Percentiles rank a stretch among this genome's conserved stretches.
Evolutionary conservation across 2,888 invertebrate genomes (phyloP).

Genomic region (Pyrgus malvae): DNA sequence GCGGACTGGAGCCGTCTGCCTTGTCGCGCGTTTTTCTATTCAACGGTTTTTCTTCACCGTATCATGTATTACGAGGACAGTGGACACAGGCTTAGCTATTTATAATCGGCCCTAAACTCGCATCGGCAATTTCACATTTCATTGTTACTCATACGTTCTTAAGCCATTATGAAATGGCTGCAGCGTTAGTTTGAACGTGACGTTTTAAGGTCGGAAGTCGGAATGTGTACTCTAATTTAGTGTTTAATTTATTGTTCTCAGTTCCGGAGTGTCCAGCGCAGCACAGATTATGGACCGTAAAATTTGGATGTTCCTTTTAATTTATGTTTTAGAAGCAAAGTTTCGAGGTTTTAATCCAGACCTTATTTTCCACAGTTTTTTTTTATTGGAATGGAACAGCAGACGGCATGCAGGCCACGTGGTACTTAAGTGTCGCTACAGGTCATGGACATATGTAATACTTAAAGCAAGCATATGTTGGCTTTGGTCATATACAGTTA

Average conservation of each 20-base stretch:
- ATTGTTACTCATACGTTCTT: slow-evolving; percentile 33
- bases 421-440: too few relatives aligned
- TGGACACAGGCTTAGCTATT: slow-evolving; percentile 53
- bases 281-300: slow-evolving; percentile 22
- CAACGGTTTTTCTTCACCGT: slow-evolving; percentile 64
- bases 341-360: background rate
- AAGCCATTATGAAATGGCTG: slow-evolving; percentile 5
- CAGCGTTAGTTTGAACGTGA: slow-evolving; percentile 17
- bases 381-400: too few relatives aligned
- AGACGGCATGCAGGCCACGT: too few relatives aligned
- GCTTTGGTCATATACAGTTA: too few relatives aligned
- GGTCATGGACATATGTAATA: too few relatives aligned
- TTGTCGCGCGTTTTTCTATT: slow-evolving; percentile 66
- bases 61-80: slow-evolving; percentile 63
- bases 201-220: slow-evolving; percentile 32
- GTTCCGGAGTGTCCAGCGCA: slow-evolving; percentile 25
- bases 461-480: too few relatives aligned
- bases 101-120: slow-evolving; percentile 57
- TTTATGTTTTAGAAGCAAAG: slow-evolving; percentile 5
- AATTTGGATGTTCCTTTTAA: slow-evolving; percentile 14
- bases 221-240: slow-evolving; percentile 28
- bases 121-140: slow-evolving; percentile 34
- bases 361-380: too few relatives aligned
- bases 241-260: slow-evolving; percentile 20
- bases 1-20: slow-evolving; percentile 60